Percentiles rank a stretch among this genome's conserved stretches.
Evolutionary conservation across 2,797 vertebrate species (phyloP).

Genomic region (Lithobates sylvaticus): DNA sequence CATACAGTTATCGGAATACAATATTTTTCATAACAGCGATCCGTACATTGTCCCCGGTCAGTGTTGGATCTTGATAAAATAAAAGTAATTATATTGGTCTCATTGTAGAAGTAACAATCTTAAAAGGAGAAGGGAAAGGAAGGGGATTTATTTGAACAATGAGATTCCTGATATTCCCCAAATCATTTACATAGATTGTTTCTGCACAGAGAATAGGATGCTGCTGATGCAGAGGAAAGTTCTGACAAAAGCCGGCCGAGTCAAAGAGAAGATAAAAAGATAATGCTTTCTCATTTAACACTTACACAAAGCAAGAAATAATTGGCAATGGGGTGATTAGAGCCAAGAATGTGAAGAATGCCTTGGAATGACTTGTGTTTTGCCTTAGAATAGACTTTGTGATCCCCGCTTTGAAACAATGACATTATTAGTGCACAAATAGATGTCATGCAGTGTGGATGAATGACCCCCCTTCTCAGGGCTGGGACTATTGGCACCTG

Average conservation of each 20-base stretch:
- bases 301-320: constrained; percentile 4
- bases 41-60: too few relatives aligned
- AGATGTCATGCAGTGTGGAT: neutral
- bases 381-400: constrained; percentile 50
- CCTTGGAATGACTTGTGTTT: constrained; percentile 15
- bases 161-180: neutral
- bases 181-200: neutral
- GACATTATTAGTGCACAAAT: constrained; percentile 19
- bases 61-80: too few relatives aligned
- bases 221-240: constrained; percentile 11
- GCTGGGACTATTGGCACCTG: constrained; percentile 31
- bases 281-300: constrained; percentile 9
- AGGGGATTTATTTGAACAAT: neutral
- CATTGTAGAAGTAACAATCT: neutral
- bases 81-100: neutral
- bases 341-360: constrained; percentile 43
- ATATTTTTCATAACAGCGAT: too few relatives aligned
- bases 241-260: neutral
- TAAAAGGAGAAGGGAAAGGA: neutral
- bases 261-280: constrained; percentile 19
- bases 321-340: constrained; percentile 14
- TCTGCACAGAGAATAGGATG: neutral
- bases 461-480: neutral
- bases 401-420: constrained; percentile 41
- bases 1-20: too few relatives aligned